Evolutionary conservation across 2,113 vertebrate genomes (phyloP).

Genomic region (Laticauda laticaudata): DNA sequence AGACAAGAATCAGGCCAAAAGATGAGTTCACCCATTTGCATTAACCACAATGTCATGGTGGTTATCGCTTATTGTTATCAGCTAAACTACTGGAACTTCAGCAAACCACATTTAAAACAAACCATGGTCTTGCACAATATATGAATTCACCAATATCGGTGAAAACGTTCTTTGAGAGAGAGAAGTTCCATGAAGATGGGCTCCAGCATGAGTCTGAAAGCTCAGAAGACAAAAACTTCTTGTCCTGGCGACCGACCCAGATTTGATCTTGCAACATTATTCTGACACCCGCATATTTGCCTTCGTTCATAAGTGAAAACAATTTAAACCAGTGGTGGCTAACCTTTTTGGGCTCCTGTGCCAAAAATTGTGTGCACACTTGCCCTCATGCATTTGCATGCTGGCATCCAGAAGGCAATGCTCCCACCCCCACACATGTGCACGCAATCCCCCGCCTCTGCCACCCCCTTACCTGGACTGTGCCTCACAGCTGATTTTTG

Average conservation of each 20-base stretch:
- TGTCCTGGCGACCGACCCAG: not conserved
- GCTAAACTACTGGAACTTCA: not conserved
- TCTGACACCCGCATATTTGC: not conserved
- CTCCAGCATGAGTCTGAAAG: not conserved
- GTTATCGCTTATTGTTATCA: not conserved
- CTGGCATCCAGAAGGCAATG: too few species aligned
- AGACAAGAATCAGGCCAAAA: not conserved
- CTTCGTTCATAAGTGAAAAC: not conserved
- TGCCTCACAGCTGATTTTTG: too few species aligned
- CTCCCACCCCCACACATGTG: too few species aligned
- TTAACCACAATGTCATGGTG: not conserved
- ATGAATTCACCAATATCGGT: not conserved
- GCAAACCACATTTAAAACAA: not conserved
- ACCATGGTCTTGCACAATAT: not conserved
- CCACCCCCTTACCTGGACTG: too few species aligned
- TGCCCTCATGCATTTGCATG: too few species aligned
- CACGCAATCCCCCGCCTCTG: too few species aligned
- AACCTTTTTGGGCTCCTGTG: too few species aligned
- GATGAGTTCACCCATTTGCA: not conserved
- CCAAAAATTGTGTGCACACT: too few species aligned
- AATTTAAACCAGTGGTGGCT: too few species aligned
- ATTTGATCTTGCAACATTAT: not conserved
- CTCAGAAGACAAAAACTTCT: not conserved
- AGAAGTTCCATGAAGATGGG: not conserved
- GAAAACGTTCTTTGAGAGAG: not conserved